Evolutionary conservation across 1,140 invertebrate species (phyloP), one percentile per base, ranked within the genome.

Genomic region (Arion vulgaris): DNA sequence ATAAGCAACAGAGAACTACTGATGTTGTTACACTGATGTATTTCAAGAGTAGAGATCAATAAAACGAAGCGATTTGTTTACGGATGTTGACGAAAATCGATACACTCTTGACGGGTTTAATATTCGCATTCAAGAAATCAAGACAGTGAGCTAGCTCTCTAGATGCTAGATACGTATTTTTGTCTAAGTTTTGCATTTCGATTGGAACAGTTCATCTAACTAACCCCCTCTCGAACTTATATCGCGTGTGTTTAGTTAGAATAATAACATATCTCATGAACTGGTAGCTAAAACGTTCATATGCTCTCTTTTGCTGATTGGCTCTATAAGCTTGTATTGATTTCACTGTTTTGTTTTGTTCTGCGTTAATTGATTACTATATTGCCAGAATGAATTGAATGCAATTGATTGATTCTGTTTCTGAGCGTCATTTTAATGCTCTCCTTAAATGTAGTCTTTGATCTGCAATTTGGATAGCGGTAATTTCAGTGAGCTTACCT

Each of bases 51-150:
- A 23, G 62, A n/a, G 62, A 32, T 32, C 62, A 66, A 66, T 66
- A 66, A 66, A 66, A 66, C n/a, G n/a, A 66, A 66, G n/a, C 62
- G 62, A 66, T 66, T 66, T 66, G 28, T 66, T 66, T 28, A 66
- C 62, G 17, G 62, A 66, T 66, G 62, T 66, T 66, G n/a, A 32
- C 62, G 62, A 66, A 66, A 66, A 66, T 66, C 62, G 62, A 66
- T 66, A 32, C 62, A n/a, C 28, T 66, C 62, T 66, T 66, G 62
- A 66, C n/a, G 62, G 62, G 28, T 32, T 66, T 66, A 66, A 66
- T 66, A 66, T 66, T 66, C 62, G 62, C 28, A 32, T 32, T 66
- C 62, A 66, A 66, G n/a, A 66, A 32, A 66, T 66, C 62, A 66
- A 66, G 62, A 66, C 28, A 66, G 62, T 66, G 28, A n/a, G 32